Percentiles rank a stretch among this genome's conserved stretches.
Conservation (phyloP, 2,113 vertebrate species). For the Cariama cristata region DNA sequence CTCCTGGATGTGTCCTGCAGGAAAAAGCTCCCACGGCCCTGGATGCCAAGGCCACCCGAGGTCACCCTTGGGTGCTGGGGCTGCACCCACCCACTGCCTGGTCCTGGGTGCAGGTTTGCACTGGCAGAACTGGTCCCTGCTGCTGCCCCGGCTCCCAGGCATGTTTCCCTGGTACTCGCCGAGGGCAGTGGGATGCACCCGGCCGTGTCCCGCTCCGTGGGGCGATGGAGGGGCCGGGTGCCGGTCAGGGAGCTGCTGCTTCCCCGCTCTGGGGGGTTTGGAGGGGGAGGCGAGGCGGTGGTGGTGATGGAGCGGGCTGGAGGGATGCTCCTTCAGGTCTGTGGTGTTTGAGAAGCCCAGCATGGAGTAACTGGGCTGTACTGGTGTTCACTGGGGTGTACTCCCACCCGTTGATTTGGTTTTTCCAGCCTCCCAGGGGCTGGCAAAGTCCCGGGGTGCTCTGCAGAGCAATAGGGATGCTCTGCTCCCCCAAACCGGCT, state of each 20-base stretch:
- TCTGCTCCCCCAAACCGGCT: not conserved
- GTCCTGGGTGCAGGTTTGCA: not conserved
- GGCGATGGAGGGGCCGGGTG: accelerated
- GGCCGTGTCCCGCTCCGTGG: accelerated
- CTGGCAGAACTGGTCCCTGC: not conserved
- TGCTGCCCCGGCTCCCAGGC: not conserved
- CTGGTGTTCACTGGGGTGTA: not conserved
- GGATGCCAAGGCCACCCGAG: accelerated
- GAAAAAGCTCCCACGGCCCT: not conserved
- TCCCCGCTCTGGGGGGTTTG: accelerated
- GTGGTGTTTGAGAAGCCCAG: not conserved
- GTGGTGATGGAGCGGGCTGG: not conserved
- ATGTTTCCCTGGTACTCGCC: not conserved
- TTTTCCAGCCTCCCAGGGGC: not conserved
- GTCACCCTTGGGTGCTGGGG: not conserved
- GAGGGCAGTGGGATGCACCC: not conserved
- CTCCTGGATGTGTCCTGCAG: not conserved
- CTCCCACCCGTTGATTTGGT: accelerated
- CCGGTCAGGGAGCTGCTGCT: not conserved
- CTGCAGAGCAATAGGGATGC: not conserved
- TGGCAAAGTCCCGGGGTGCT: not conserved
- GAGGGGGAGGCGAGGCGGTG: not conserved
- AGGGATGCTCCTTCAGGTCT: not conserved
- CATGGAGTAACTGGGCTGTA: not conserved
- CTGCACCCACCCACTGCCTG: not conserved